Percentiles rank a stretch among this genome's conserved stretches.
Evolutionary conservation across 2,113 vertebrate species (phyloP).

Genomic region (Etia nguti): DNA sequence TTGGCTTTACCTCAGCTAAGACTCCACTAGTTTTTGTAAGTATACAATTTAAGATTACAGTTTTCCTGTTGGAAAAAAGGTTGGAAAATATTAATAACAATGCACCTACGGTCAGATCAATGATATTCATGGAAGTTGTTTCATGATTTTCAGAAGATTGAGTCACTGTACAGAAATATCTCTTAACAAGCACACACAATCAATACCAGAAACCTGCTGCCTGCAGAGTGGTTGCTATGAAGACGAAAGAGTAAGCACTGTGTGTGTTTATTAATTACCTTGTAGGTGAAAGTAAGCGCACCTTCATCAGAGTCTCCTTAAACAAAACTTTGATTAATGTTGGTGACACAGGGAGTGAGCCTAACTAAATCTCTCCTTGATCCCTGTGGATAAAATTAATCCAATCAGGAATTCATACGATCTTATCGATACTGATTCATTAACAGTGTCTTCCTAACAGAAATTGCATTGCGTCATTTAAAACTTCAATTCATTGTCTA

Average conservation of each 20-base stretch:
- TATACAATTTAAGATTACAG: not conserved
- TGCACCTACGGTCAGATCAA: not conserved
- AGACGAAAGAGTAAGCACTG: not conserved
- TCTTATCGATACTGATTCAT: conserved; percentile 35
- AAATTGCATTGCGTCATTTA: not conserved
- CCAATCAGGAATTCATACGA: conserved; percentile 21
- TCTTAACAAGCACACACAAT: not conserved
- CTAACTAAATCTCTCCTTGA: not conserved
- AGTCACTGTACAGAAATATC: not conserved
- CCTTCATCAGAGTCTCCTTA: not conserved
- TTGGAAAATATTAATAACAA: not conserved
- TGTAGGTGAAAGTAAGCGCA: not conserved
- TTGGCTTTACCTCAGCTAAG: not conserved
- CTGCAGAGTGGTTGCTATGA: not conserved
- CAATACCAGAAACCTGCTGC: not conserved
- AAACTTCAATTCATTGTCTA: not conserved
- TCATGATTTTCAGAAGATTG: not conserved
- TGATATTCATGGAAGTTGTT: not conserved
- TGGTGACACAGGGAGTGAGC: not conserved
- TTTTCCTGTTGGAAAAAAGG: not conserved
- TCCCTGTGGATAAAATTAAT: conserved; percentile 5
- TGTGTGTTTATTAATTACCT: conserved; percentile 2
- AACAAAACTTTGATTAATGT: conserved; percentile 12
- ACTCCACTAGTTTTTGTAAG: not conserved
- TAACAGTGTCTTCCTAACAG: not conserved